Evolutionary conservation across 30 jellyfish, hydroid and myxozoan species (phyloP).

Genomic region (Phacellophora camtschatica): DNA sequence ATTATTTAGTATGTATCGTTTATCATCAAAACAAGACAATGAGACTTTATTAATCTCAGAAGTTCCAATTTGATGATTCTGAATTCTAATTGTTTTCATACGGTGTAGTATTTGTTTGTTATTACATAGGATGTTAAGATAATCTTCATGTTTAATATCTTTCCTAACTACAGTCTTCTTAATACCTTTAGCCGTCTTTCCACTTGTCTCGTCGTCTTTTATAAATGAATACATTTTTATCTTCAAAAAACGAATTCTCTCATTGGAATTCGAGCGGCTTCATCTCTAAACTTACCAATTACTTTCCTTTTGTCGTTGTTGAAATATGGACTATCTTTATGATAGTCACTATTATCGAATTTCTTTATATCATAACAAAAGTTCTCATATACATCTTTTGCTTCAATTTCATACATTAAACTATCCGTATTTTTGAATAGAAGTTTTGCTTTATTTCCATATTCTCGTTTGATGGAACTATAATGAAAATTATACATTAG

Average conservation of each 20-base stretch:
- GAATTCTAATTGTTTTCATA: constrained; percentile 13
- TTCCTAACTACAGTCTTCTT: constrained; percentile 31
- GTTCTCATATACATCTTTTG: constrained; percentile 62
- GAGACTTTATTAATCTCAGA: constrained; percentile 1
- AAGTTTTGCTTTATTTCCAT: constrained; percentile 28
- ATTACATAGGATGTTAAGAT: background rate
- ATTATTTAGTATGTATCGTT: constrained; percentile 32
- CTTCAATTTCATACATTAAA: constrained; percentile 50
- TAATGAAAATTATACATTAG: constrained; percentile 70
- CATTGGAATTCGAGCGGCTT: constrained; percentile 19
- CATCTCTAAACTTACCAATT: constrained; percentile 51
- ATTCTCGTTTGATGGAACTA: constrained; percentile 28
- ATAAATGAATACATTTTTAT: constrained; percentile 32
- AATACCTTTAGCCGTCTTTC: constrained; percentile 35
- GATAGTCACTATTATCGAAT: constrained; percentile 38
- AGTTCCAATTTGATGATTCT: background rate
- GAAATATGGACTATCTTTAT: background rate
- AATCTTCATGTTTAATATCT: constrained; percentile 3
- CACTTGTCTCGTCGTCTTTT: constrained; percentile 2
- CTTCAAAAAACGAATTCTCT: constrained; percentile 34
- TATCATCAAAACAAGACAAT: constrained; percentile 38
- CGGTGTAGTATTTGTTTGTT: background rate
- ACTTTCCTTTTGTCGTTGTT: constrained; percentile 16
- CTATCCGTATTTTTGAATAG: constrained; percentile 67
- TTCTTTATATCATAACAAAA: background rate